Percentiles rank a stretch among this genome's conserved stretches.
Conservation (phyloP, 2,113 vertebrate species). For the Epinephelus lanceolatus region DNA sequence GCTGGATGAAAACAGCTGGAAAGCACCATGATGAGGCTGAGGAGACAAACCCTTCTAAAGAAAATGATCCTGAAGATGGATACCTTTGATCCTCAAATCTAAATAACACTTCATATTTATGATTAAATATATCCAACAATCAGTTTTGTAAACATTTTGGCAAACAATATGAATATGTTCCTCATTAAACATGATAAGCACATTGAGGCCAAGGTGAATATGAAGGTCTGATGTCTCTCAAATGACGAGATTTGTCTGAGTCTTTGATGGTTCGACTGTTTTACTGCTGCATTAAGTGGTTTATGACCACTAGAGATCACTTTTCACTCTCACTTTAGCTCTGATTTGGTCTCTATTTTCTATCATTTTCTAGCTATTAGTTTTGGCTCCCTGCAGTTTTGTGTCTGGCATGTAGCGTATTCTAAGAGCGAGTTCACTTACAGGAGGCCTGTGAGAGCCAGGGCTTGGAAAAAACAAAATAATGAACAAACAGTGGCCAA, state of each 20-base stretch:
- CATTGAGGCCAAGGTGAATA: not conserved
- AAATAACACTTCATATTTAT: not conserved
- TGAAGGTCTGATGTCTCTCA: not conserved
- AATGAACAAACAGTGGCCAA: not conserved
- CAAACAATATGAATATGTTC: not conserved
- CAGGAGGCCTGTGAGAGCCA: not conserved
- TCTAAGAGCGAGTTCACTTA: not conserved
- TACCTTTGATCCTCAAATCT: not conserved
- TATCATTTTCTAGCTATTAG: not conserved
- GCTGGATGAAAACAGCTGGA: not conserved
- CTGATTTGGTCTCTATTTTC: not conserved
- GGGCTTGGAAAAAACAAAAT: not conserved
- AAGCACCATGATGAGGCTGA: not conserved
- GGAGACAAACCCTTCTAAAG: not conserved
- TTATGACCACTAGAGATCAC: slow-evolving; percentile 4
- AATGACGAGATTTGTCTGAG: not conserved
- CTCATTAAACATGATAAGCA: not conserved
- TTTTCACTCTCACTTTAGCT: not conserved
- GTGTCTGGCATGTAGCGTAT: not conserved
- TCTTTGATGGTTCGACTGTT: not conserved
- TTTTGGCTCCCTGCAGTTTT: not conserved
- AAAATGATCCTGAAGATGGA: not conserved
- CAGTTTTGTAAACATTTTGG: no score
- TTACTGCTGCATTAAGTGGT: not conserved
- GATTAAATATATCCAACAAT: not conserved